Evolutionary conservation across 92 coral and sea anemone genomes (phyloP), one percentile per base, ranked within the genome.

Genomic region (Micromussa lordhowensis): DNA sequence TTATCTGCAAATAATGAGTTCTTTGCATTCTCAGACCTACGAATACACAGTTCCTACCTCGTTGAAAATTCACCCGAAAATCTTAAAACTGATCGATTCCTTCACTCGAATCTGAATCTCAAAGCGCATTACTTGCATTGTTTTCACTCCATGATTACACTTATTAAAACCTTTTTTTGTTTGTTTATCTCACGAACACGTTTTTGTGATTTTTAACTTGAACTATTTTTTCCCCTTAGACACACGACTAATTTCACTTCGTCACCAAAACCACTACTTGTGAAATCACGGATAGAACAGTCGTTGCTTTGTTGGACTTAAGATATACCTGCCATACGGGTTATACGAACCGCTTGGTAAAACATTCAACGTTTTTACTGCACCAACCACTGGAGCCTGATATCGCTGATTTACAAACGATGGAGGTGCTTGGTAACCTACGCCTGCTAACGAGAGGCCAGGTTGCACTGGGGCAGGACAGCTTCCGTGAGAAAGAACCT

Each of bases 291-390:
- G 98, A 84, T 88, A 95, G 78, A 88, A 95, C 48, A 93, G 26
- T 35, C 96, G 89, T 2, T 88, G 92, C 40, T 93, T 95, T 2
- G 93, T 88, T 15, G 98, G 94, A 78, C 94, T 93, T 76, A 95
- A 80, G 59, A 93, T 82, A 48, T 91, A 95, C 38, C 93, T 91
- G n/a, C 98, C 96, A 58, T 93, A 95, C 16, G 93, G 92, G 64
- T 88, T 91, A 28, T 93, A 91, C 64, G 94, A 78, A 10, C 94
- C 93, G 73, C 83, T 90, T 19, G 98, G 96, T 16, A 95, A 87
- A 0, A 95, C 90, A 70, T 93, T 95, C 51, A 91, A 93, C 17
- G 96, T 71, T 87, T 95, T 95, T 59, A 95, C 92, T 13, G 91
- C 93, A 28, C 98, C 98, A 15, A 91, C 86, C 30, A 81, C 88